Conservation (phyloP, 2,797 vertebrate genomes). For the Pantherophis alleghaniensis region DNA sequence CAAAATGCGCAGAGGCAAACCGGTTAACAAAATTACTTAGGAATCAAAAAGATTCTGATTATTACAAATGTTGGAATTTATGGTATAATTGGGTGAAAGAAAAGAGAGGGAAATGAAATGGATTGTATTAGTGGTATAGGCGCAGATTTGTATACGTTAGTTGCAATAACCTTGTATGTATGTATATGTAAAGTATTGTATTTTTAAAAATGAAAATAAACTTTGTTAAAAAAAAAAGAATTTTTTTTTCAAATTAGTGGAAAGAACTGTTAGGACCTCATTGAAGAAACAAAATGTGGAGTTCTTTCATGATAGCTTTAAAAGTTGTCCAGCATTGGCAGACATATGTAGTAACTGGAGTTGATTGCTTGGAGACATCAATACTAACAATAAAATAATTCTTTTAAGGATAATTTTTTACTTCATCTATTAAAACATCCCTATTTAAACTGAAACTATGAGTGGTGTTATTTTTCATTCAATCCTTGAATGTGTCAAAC, state of each 20-base stretch:
- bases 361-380: not conserved
- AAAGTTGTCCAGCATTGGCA: not conserved
- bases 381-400: not conserved
- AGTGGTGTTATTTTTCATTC: not conserved
- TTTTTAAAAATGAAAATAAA: too few relatives aligned
- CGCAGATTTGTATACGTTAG: too few relatives aligned
- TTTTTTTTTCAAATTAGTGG: not conserved
- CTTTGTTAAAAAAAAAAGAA: not conserved
- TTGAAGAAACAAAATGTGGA: not conserved
- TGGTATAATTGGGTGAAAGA: too few relatives aligned
- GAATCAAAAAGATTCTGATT: too few relatives aligned
- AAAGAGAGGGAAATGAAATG: too few relatives aligned
- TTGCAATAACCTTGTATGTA: too few relatives aligned
- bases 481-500: constrained; percentile 1
- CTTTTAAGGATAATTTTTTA: not conserved
- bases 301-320: not conserved
- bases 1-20: too few relatives aligned
- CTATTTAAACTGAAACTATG: not conserved
- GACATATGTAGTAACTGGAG: not conserved
- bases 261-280: not conserved
- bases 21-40: too few relatives aligned
- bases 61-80: too few relatives aligned
- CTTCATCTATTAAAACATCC: constrained; percentile 8
- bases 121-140: too few relatives aligned
- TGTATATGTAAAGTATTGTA: too few relatives aligned